Base-by-base conservation (phyloP, 2,113 vertebrate species). In the Sminthopsis crassicaudata region DNA sequence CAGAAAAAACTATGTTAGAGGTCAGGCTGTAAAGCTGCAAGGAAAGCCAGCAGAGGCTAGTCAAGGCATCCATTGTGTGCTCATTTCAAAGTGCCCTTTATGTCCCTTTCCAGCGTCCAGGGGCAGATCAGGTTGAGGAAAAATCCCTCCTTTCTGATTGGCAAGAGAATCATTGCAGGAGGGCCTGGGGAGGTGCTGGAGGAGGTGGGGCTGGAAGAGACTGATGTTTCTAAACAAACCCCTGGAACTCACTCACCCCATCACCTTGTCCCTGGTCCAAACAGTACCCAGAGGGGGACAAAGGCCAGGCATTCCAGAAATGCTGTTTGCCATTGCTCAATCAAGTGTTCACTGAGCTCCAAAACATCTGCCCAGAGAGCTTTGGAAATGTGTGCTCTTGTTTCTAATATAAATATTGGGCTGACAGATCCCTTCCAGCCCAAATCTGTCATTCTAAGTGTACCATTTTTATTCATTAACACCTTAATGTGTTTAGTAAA, bases 241-340 rank as follows among this genome's bases (percentile, higher is more conserved):
- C 42, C 67, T 84, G 67, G n/a, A 42, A 42, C 67, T 84, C 60
- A 16, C 14, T 36, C n/a, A 8, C 22, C n/a, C 19, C 22, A 84
- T 42, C 27, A 19, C 67, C 36, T 42, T 42, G n/a, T 84, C 67
- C 19, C 67, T 19, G 23, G 42, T 84, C 67, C 67, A 84, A 23
- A n/a, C n/a, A 84, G n/a, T 84, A 23, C n/a, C n/a, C 67, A 6
- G 4, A 19, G 67, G 67, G 23, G 67, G 67, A 42, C n/a, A 42
- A 84, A 84, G 67, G 67, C n/a, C 67, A 84, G 67, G 36, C 67
- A 84, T 84, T 84, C 67, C 67, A 84, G n/a, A 84, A 84, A 84
- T 42, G n/a, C 67, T 19, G 42, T 84, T 84, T 42, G 19, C 7
- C 27, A 11, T 84, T 84, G 67, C n/a, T 84, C 67, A 84, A 42